A percentile compares a stretch with the other conserved stretches of the same genome.
phyloP scores from a whole-genome alignment of 2,797 vertebrate genomes.

The Echeneis naucrates region DNA sequence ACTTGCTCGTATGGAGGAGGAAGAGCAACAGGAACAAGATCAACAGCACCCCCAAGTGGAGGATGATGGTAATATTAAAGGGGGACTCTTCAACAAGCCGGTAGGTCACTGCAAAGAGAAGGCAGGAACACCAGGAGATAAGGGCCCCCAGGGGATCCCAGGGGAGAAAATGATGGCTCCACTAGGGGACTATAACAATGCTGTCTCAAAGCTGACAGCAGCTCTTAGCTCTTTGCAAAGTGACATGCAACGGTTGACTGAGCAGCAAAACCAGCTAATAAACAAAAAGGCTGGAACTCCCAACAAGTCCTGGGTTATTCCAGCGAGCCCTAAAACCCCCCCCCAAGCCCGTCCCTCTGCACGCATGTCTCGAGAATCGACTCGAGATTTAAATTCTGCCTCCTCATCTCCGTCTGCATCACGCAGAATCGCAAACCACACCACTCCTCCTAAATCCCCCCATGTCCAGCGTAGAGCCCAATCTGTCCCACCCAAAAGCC shows the following conservation, averaged over 20 bases:
- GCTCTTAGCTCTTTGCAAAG: conserved; percentile 90
- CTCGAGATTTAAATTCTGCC: conserved; percentile 77
- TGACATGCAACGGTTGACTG: conserved; percentile 93
- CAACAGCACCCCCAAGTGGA: conserved; percentile 56
- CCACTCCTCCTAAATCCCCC: conserved; percentile 82
- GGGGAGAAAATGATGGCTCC: conserved; percentile 83
- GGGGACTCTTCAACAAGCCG: conserved; percentile 69
- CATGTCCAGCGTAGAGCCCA: conserved; percentile 82
- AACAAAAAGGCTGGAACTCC: conserved; percentile 78
- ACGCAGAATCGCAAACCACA: conserved; percentile 75
- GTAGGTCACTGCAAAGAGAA: conserved; percentile 81
- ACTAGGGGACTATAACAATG: conserved; percentile 92
- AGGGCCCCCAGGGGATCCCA: conserved; percentile 66
- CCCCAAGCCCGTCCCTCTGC: conserved; percentile 55
- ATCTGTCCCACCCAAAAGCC: conserved; percentile 89
- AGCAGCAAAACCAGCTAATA: conserved; percentile 90
- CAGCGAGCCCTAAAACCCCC: conserved; percentile 79
- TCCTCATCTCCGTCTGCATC: conserved; percentile 87
- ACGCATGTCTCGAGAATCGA: conserved; percentile 80
- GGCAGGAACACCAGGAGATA: conserved; percentile 55
- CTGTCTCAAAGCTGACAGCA: conserved; percentile 90
- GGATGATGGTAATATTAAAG: conserved; percentile 58
- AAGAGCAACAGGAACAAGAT: conserved; percentile 70
- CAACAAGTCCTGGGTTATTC: conserved; percentile 89
- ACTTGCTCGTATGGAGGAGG: conserved; percentile 80